Percentiles rank a stretch among this genome's conserved stretches.
Evolutionary conservation across 64 coral and sea anemone genomes (phyloP).

Genomic region (Acropora tenuis): DNA sequence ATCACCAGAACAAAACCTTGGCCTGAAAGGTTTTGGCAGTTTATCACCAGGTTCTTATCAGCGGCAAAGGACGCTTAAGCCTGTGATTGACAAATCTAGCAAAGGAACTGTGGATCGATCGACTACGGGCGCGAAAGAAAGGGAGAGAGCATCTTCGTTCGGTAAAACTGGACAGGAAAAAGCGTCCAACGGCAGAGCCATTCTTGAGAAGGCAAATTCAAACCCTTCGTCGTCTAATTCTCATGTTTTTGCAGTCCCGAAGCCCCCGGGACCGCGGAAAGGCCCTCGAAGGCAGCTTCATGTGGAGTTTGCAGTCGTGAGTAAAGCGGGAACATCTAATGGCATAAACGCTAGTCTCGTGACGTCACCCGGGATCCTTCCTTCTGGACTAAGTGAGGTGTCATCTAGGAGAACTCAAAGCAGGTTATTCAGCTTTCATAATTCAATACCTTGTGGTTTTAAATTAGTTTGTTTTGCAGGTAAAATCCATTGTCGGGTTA

Average conservation of each 20-base stretch:
- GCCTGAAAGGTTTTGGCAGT: slow-evolving; percentile 1
- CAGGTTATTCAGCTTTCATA: slow-evolving; percentile 50
- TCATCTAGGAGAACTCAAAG: slow-evolving; percentile 80
- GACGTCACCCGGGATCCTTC: slow-evolving; percentile 43
- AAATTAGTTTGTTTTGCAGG: not conserved
- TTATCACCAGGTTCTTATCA: slow-evolving; percentile 48
- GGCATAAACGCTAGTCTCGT: not conserved
- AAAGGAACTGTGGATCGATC: slow-evolving; percentile 47
- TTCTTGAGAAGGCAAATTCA: slow-evolving; percentile 35
- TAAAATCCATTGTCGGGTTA: too few relatives aligned
- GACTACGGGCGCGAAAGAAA: slow-evolving; percentile 23
- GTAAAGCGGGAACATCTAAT: slow-evolving; percentile 49
- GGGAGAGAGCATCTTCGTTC: slow-evolving; percentile 19
- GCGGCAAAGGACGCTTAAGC: slow-evolving; percentile 69
- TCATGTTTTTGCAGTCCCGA: slow-evolving; percentile 72
- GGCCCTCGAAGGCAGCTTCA: slow-evolving; percentile 67
- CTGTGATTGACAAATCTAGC: slow-evolving; percentile 48
- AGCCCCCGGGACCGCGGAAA: slow-evolving; percentile 78
- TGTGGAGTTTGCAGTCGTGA: slow-evolving; percentile 64
- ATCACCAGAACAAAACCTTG: slow-evolving; percentile 57
- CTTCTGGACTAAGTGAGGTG: slow-evolving; percentile 55
- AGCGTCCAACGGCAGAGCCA: slow-evolving; percentile 7
- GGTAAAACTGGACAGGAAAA: slow-evolving; percentile 26
- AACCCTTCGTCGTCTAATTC: slow-evolving; percentile 7
- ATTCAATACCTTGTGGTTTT: not conserved